Evolutionary conservation across 2,888 invertebrate species (phyloP).

Genomic region (Phyllotreta striolata): DNA sequence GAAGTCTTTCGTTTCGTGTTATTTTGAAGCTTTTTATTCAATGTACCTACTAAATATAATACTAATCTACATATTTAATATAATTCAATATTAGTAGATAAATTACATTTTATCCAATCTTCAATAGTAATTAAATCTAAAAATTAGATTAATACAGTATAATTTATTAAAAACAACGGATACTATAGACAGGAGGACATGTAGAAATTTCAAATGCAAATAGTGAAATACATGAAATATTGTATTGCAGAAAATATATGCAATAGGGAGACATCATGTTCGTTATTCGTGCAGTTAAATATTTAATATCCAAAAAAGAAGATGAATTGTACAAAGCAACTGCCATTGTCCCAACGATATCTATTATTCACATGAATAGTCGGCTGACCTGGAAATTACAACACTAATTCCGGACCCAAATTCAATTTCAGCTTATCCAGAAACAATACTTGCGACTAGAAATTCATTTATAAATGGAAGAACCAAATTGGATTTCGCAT

Average conservation of each 20-base stretch:
- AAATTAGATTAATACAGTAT: no score
- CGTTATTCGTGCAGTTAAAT: constrained; percentile 11
- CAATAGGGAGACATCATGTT: background rate
- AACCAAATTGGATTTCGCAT: no score
- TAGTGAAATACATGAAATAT: no score
- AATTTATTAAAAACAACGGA: no score
- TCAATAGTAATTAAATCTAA: no score
- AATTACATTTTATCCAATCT: no score
- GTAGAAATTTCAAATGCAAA: no score
- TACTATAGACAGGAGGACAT: no score
- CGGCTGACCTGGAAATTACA: constrained; percentile 22
- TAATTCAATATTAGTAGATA: no score
- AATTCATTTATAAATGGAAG: constrained; percentile 18
- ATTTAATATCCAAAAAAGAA: constrained; percentile 13
- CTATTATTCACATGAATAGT: constrained; percentile 21
- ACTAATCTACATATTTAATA: no score
- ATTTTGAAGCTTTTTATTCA: constrained; percentile 3
- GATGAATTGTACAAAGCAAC: constrained; percentile 5
- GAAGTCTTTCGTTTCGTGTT: background rate
- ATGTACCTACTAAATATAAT: no score
- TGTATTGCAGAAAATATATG: constrained; percentile 1
- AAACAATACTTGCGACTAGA: constrained; percentile 12
- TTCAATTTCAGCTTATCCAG: constrained; percentile 20
- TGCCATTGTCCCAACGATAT: constrained; percentile 16
- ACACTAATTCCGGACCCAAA: constrained; percentile 15